Percentiles rank a stretch among this genome's conserved stretches.
Conservation (phyloP, 2,888 invertebrate species). For the Hymenopus coronatus region DNA sequence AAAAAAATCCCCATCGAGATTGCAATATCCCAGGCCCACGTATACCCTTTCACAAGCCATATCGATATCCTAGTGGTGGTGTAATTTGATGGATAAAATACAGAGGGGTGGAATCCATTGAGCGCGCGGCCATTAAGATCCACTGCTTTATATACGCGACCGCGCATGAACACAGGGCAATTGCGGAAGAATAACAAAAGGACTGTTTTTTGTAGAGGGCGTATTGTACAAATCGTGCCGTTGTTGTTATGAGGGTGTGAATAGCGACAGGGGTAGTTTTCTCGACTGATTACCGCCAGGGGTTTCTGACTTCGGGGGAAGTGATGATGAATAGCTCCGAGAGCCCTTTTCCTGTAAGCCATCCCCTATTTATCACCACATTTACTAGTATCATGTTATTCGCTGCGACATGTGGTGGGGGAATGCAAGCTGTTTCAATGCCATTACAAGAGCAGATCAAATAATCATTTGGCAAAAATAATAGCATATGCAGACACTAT, state of each 20-base stretch:
- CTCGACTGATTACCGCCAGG: not conserved
- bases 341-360: not conserved
- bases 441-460: too few species aligned
- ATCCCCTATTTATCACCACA: not conserved
- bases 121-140: not conserved
- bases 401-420: too few species aligned
- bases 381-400: not conserved
- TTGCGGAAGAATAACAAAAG: not conserved
- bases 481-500: too few species aligned
- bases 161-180: not conserved
- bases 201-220: not conserved
- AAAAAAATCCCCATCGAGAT: not conserved
- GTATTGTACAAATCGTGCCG: not conserved
- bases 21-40: not conserved
- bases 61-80: not conserved
- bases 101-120: not conserved
- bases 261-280: not conserved
- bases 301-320: not conserved
- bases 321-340: not conserved
- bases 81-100: not conserved
- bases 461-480: too few species aligned
- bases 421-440: too few species aligned
- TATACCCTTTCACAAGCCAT: not conserved
- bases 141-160: not conserved
- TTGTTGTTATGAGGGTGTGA: not conserved